Evolutionary conservation across 2,113 vertebrate species (phyloP).

Genomic region (Gavialis gangeticus): DNA sequence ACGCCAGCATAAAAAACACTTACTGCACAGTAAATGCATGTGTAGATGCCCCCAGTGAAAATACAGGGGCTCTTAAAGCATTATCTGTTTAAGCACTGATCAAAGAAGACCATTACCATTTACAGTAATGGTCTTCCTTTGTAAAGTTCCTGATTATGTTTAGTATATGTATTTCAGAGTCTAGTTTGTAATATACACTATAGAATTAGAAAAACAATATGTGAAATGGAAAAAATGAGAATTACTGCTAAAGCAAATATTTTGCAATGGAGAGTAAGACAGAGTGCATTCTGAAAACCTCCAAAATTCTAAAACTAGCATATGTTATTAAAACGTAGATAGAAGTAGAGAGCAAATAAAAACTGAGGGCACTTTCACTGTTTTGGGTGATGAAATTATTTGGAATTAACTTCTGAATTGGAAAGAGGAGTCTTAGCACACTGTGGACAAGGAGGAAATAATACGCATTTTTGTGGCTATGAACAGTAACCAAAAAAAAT

Average conservation of each 20-base stretch:
- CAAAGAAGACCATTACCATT: neutral
- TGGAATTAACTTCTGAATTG: conserved; percentile 77
- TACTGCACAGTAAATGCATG: too few species aligned
- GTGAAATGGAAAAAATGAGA: neutral
- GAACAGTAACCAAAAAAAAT: conserved; percentile 74
- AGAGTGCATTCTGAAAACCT: neutral
- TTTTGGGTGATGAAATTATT: conserved; percentile 74
- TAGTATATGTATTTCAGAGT: neutral
- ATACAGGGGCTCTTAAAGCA: neutral
- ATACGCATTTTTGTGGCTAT: conserved; percentile 82
- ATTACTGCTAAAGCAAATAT: neutral
- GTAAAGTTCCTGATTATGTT: neutral
- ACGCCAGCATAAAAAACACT: too few species aligned
- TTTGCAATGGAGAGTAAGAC: neutral
- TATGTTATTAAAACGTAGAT: neutral
- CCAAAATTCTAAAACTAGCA: neutral
- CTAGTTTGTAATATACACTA: neutral
- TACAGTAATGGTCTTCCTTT: neutral
- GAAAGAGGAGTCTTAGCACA: conserved; percentile 78
- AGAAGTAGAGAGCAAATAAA: conserved; percentile 42
- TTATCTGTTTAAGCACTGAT: neutral
- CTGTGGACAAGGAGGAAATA: conserved; percentile 82
- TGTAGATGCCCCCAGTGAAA: neutral
- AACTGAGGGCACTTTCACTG: conserved; percentile 55
- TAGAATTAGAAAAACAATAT: neutral